A percentile compares a stretch with the other conserved stretches of the same genome.
These are phyloP conservation scores for Ceuthmochares aereus DNA, from an alignment of 2,113 vertebrate species.

Conservation along the genomic window DNA sequence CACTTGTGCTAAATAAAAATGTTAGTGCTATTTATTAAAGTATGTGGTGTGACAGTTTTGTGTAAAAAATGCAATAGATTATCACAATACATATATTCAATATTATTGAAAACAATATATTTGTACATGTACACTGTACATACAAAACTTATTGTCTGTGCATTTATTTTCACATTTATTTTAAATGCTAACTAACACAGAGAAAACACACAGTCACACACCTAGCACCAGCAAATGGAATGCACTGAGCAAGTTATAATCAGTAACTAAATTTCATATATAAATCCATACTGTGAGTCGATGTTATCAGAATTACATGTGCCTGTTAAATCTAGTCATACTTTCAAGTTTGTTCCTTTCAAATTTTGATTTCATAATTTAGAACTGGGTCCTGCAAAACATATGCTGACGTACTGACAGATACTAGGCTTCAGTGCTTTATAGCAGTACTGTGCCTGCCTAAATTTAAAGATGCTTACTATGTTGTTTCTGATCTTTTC, in stretches of 20 bases:
- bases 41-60: background rate
- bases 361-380: background rate
- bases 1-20: background rate
- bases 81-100: background rate
- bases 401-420: background rate
- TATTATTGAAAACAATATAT: background rate
- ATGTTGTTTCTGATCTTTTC: background rate
- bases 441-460: background rate
- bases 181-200: background rate
- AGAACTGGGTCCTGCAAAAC: background rate
- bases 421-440: background rate
- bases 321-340: background rate
- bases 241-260: background rate
- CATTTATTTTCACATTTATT: background rate
- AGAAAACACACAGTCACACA: background rate
- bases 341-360: background rate
- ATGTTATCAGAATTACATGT: background rate
- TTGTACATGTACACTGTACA: rapidly evolving
- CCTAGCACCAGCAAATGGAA: background rate
- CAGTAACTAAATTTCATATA: background rate
- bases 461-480: background rate
- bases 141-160: background rate
- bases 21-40: background rate
- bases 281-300: background rate
- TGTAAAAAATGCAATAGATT: background rate